These are phyloP conservation scores for Drosophila hydei DNA, from an alignment of 1,140 invertebrate genomes.

Conservation along the genomic window DNA sequence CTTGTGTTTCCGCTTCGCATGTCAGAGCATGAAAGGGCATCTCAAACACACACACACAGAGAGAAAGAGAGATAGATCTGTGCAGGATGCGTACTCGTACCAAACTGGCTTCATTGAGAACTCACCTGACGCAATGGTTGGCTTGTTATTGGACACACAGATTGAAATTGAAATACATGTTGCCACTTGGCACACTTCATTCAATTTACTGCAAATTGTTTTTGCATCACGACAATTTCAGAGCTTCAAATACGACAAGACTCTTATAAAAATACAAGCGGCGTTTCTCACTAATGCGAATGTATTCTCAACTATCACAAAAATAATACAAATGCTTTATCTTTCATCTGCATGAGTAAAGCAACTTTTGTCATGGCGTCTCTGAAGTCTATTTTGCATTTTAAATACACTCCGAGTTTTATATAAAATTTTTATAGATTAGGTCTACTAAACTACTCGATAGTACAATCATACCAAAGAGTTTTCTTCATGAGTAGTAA, in stretches of 20 bases:
- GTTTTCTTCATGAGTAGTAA: too few species aligned
- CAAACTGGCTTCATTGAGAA: slow-evolving; percentile 40
- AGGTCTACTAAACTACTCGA: too few species aligned
- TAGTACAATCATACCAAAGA: too few species aligned
- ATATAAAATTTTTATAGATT: too few species aligned
- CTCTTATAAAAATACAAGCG: slow-evolving; percentile 4
- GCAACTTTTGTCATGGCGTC: too few species aligned
- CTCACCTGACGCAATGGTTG: slow-evolving; percentile 50
- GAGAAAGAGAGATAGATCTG: background rate
- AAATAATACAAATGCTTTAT: too few species aligned
- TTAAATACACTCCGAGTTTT: too few species aligned
- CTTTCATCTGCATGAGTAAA: too few species aligned
- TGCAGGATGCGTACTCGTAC: slow-evolving; percentile 23
- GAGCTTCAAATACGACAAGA: slow-evolving; percentile 34
- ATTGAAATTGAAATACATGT: slow-evolving; percentile 65
- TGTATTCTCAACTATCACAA: too few species aligned
- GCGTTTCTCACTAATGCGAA: background rate
- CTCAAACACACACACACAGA: slow-evolving; percentile 19
- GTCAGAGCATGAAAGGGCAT: slow-evolving; percentile 43
- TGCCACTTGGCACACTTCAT: slow-evolving; percentile 55
- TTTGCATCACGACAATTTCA: slow-evolving; percentile 40
- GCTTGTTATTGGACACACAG: slow-evolving; percentile 58
- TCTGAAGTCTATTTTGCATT: too few species aligned
- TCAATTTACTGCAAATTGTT: slow-evolving; percentile 71
- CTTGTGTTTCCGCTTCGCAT: slow-evolving; percentile 71